Percentiles rank a stretch among this genome's conserved stretches.
phyloP scores from a whole-genome alignment of 2,113 vertebrate species.

The Scophthalmus maximus region DNA sequence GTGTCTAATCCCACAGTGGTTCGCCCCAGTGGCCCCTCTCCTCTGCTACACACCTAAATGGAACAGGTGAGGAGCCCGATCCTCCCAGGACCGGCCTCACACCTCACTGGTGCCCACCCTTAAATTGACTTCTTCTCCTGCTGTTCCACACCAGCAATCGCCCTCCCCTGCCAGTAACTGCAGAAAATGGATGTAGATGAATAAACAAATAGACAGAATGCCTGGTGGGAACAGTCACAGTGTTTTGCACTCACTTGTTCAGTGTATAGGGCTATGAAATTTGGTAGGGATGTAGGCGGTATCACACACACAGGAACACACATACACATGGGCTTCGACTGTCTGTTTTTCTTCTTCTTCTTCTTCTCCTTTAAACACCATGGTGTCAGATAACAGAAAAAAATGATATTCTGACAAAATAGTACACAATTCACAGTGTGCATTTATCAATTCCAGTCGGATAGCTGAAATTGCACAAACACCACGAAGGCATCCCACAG shows the following conservation, averaged over 20 bases:
- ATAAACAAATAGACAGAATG: constrained; percentile 72
- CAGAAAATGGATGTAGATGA: constrained; percentile 68
- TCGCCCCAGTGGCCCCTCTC: constrained; percentile 52
- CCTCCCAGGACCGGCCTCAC: constrained; percentile 64
- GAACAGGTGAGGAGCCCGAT: constrained; percentile 68
- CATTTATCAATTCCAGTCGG: no score
- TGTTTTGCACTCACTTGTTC: constrained; percentile 51
- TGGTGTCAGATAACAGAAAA: neutral
- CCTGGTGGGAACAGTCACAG: constrained; percentile 44
- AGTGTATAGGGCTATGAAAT: constrained; percentile 24
- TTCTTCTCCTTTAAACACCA: no score
- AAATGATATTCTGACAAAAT: neutral
- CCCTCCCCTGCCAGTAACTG: constrained; percentile 55
- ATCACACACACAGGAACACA: neutral
- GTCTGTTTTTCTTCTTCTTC: no score
- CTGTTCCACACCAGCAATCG: constrained; percentile 74
- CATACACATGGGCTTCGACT: neutral
- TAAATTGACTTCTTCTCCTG: constrained; percentile 75
- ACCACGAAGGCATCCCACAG: no score
- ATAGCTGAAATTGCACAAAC: no score
- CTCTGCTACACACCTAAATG: constrained; percentile 63
- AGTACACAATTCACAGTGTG: neutral
- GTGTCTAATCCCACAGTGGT: constrained; percentile 68
- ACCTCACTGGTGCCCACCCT: constrained; percentile 64
- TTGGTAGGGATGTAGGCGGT: constrained; percentile 3